Percentiles rank a stretch among this genome's conserved stretches.
These are phyloP conservation scores for Chiloscyllium punctatum DNA, from an alignment of 2,797 vertebrate species.

Conservation along the genomic window DNA sequence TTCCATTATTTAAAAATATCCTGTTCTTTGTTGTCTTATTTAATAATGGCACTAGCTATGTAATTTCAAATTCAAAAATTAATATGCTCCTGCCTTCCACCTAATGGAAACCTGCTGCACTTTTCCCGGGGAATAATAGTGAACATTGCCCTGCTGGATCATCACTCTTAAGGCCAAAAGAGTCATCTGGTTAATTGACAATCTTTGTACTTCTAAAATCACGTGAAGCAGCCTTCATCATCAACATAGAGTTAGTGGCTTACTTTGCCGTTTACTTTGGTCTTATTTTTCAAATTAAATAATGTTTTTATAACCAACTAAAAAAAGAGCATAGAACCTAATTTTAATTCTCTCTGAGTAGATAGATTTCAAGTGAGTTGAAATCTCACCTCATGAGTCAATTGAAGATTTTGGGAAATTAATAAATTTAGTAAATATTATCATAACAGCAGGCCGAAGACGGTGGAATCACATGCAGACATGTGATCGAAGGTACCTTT, in stretches of 20 bases:
- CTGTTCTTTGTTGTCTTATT: not conserved
- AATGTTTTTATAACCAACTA: not conserved
- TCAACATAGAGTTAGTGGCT: not conserved
- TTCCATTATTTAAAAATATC: not conserved
- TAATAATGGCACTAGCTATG: not conserved
- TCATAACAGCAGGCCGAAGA: no score
- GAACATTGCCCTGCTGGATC: not conserved
- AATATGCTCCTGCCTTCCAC: not conserved
- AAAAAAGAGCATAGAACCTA: not conserved
- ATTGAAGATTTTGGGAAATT: not conserved
- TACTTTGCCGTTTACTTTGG: not conserved
- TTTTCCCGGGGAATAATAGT: not conserved
- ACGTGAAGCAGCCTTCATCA: not conserved
- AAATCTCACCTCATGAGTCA: not conserved
- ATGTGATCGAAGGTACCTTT: no score
- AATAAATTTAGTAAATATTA: not conserved
- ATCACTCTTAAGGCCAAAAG: not conserved
- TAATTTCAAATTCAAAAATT: not conserved
- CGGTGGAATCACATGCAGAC: no score
- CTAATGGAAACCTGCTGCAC: not conserved
- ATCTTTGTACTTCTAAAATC: not conserved
- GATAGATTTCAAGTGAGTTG: not conserved
- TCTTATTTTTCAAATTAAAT: not conserved
- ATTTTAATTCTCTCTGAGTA: not conserved
- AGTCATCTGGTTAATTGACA: not conserved